Evolutionary conservation across 2,888 invertebrate species (phyloP), one percentile per base, ranked within the genome.

Genomic region (Trypoxylon attenuatum): DNA sequence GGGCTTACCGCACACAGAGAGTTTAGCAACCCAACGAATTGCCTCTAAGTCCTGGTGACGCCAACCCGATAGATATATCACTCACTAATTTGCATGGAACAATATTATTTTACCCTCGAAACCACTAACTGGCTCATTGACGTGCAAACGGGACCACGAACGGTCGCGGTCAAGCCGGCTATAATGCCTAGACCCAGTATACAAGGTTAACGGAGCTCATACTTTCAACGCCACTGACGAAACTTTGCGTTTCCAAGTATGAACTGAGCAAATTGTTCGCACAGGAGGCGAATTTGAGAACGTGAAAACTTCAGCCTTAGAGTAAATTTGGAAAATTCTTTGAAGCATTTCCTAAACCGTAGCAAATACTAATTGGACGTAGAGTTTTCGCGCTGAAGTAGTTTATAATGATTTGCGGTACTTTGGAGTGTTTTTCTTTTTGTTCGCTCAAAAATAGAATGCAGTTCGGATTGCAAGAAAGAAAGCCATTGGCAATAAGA

Each of bases 61-160:
- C 63, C 57, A 23, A 22, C 60, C 41, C 42, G 46, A 54, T 59
- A 51, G 53, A 49, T 47, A 51, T 16, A 53, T 42, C 43, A 41
- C 33, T 33, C 39, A 33, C 38, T 47, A 63, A 76, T 76, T 76
- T 76, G 69, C 76, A 72, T 76, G 56, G 53, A 62, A 64, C 61
- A 76, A 70, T 76, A 77, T 77, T 77, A 71, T 77, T 71, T 71
- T 67, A 71, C 52, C 58, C 68, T 39, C 49, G 50, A 58, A 73
- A 56, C 64, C 66, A 57, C 59, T 45, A 62, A 77, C 66, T 45
- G 54, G 55, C 51, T 68, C 68, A 65, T 66, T 47, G 59, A 71
- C 60, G 67, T 62, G 59, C 65, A 65, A 58, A 51, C 54, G 56
- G 33, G 59, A 27, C 33, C 39, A 43, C 49, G 56, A 58, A 42